A percentile compares a stretch with the other conserved stretches of the same genome.
Conservation (phyloP, 2,888 invertebrate genomes). For the Gerris lacustris region DNA sequence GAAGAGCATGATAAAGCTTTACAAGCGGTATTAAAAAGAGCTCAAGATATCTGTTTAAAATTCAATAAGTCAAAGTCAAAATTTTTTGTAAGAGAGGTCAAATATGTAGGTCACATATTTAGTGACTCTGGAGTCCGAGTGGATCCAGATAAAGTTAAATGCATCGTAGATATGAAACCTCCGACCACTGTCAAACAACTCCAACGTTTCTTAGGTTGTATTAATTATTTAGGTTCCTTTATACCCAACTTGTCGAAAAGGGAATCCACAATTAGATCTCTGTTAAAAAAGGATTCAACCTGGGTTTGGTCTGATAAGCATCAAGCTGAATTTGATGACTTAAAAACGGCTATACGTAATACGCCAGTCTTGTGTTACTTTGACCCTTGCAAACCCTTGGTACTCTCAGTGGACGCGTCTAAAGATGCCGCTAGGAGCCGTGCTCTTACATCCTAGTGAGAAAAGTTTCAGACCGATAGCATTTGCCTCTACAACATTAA, state of each 20-base stretch:
- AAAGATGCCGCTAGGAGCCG: constrained; percentile 31
- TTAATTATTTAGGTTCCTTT: constrained; percentile 31
- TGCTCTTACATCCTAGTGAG: constrained; percentile 29
- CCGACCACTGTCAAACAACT: background rate
- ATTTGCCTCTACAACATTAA: constrained; percentile 4
- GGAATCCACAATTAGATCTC: constrained; percentile 21
- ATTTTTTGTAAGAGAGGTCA: constrained; percentile 24
- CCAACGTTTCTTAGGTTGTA: constrained; percentile 19
- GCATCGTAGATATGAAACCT: background rate
- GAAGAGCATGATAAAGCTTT: constrained; percentile 31
- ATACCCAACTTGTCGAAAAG: constrained; percentile 29
- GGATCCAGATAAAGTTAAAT: constrained; percentile 20
- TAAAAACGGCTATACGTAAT: constrained; percentile 25
- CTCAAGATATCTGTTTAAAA: constrained; percentile 29
- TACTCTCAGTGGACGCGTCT: constrained; percentile 31
- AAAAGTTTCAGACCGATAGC: background rate
- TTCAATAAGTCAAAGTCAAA: constrained; percentile 29
- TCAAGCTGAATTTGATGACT: constrained; percentile 24
- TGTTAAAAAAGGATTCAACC: constrained; percentile 28
- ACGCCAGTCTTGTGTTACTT: constrained; percentile 29
- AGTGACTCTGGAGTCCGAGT: constrained; percentile 25
- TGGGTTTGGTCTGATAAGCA: constrained; percentile 31
- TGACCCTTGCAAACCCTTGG: constrained; percentile 29
- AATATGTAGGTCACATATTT: constrained; percentile 31
- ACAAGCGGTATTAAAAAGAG: constrained; percentile 28